Evolutionary conservation across 2,888 invertebrate species (phyloP).

Genomic region (Aporophyla nigra): DNA sequence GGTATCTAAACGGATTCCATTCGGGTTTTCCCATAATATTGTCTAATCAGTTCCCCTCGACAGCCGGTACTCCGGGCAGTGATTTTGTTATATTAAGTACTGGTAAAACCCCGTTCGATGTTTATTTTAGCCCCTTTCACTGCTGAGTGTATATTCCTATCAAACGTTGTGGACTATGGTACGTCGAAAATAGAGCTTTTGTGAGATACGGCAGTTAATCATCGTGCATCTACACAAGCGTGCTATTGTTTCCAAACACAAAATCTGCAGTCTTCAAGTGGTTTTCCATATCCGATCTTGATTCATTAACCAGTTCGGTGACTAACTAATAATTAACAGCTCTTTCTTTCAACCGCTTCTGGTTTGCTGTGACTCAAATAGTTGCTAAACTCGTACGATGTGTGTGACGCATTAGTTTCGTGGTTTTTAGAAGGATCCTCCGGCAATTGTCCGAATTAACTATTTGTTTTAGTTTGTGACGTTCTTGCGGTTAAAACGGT

Average conservation of each 20-base stretch:
- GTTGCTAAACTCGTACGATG: slow-evolving; percentile 36
- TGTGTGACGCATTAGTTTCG: slow-evolving; percentile 55
- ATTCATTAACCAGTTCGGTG: slow-evolving; percentile 46
- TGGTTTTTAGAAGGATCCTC: slow-evolving; percentile 39
- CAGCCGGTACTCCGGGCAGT: slow-evolving; percentile 8
- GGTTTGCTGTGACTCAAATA: slow-evolving; percentile 56
- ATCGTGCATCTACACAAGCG: slow-evolving; percentile 9
- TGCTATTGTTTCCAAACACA: slow-evolving; percentile 4
- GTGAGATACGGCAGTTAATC: slow-evolving; percentile 1
- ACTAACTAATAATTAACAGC: slow-evolving; percentile 44
- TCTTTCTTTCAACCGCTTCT: slow-evolving; percentile 47
- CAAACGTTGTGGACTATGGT: no score
- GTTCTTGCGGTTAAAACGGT: slow-evolving; percentile 48
- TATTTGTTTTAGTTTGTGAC: slow-evolving; percentile 50
- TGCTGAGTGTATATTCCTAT: not conserved
- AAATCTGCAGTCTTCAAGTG: slow-evolving; percentile 27
- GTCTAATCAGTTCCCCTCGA: slow-evolving; percentile 8
- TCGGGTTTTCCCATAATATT: slow-evolving; percentile 29
- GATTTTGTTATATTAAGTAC: slow-evolving; percentile 13
- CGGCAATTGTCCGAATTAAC: slow-evolving; percentile 45
- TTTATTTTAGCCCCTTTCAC: slow-evolving; percentile 1
- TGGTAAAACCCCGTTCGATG: slow-evolving; percentile 6
- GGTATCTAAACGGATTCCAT: slow-evolving; percentile 7
- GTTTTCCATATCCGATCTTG: slow-evolving; percentile 29
- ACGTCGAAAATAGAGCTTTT: slow-evolving; percentile 3